Evolutionary conservation across 2,113 vertebrate species (phyloP), one percentile per base, ranked within the genome.

Genomic region (Heterochromis multidens): DNA sequence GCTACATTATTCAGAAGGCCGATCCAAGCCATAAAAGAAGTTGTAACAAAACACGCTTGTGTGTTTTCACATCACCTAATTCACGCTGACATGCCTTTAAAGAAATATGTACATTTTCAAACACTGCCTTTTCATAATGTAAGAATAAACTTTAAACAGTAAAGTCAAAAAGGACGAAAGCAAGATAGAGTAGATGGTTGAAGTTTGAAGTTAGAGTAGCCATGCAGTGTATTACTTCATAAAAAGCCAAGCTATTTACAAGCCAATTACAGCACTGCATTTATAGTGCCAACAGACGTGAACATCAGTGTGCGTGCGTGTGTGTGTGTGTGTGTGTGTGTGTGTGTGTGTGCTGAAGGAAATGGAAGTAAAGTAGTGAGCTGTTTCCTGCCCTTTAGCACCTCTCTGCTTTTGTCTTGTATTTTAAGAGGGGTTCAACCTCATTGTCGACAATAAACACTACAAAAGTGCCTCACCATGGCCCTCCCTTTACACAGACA

Each of bases 371-470:
- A 89, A 88, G 90, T 70, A 76, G 83, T 17, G 54, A 88, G 91
- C 83, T 80, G 74, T 93, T 92, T 91, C 85, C 88, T 91, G 84
- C 76, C 87, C 70, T 79, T 85, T 35, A 81, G 82, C 87, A 89
- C 90, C 84, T 92, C 91, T 91, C 63, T 25, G 88, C 90, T 84
- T 93, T 95, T 94, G 92, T 95, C 88, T 93, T 81, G 57, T 27
- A 58, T 92, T 93, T 92, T 87, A 91, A 92, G 85, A 95, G 84
- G 37, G 86, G 88, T 89, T 87, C 88, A 90, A 87, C 88, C 89
- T 93, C 87, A 83, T 88, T 86, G 87, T 87, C 76, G 62, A 88
- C 83, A 90, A 91, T 92, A 94, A 93, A 92, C 87, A 88, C 80
- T 23, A 84, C 86, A 88, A 90, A 91, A 83, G 86, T 65, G 87